Evolutionary conservation across 1,140 invertebrate genomes (phyloP).

Genomic region (Meloidogyne chitwoodi): DNA sequence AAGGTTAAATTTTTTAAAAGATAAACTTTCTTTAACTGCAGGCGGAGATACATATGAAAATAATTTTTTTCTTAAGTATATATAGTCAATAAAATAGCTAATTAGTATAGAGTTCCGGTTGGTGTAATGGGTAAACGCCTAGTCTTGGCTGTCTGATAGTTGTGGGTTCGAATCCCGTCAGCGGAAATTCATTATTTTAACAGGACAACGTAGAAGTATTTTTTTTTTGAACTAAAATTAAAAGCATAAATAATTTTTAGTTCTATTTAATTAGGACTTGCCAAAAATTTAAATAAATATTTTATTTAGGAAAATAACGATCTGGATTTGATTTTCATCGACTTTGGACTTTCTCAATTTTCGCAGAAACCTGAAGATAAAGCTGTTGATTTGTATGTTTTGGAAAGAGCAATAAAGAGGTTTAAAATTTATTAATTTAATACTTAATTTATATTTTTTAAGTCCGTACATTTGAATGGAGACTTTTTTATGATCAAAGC

Average conservation of each 20-base stretch:
- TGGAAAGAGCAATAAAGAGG: conserved; percentile 85
- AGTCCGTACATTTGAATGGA: conserved; percentile 74
- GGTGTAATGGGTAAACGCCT: too few species aligned
- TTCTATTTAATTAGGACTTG: neutral
- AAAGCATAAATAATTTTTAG: neutral
- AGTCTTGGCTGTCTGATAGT: neutral
- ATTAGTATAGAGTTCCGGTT: too few species aligned
- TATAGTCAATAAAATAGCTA: too few species aligned
- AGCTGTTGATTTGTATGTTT: conserved; percentile 92
- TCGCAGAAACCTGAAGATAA: conserved; percentile 85
- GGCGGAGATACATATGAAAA: too few species aligned
- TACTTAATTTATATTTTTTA: neutral
- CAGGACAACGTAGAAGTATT: too few species aligned
- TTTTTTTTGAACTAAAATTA: too few species aligned
- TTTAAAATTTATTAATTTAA: conserved; percentile 57
- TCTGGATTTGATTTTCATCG: conserved; percentile 33
- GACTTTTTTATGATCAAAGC: conserved; percentile 73
- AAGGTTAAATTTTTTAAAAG: too few species aligned
- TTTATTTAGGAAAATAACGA: neutral
- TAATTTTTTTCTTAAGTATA: too few species aligned
- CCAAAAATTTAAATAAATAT: neutral
- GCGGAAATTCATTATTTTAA: neutral
- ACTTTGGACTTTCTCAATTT: conserved; percentile 60
- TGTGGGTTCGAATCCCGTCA: neutral
- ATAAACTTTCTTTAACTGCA: too few species aligned